Conservation (phyloP, 2,888 invertebrate genomes). For the Alloplasta piceator region DNA sequence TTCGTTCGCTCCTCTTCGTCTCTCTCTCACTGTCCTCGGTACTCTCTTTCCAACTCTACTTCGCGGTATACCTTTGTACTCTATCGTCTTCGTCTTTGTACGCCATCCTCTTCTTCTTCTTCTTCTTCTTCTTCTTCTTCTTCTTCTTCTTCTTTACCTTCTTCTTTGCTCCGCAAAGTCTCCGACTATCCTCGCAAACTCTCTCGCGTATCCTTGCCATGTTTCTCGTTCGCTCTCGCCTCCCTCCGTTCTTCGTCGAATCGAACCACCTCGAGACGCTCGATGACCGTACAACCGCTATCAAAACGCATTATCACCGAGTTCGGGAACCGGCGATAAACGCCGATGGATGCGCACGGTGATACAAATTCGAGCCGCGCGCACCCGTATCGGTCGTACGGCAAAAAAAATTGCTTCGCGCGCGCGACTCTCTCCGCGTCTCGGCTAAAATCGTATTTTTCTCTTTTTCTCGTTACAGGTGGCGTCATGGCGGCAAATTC, state of each 20-base stretch:
- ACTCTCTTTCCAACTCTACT: conserved; percentile 13
- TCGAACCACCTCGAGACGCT: conserved; percentile 44
- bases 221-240: not conserved
- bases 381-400: too few species aligned
- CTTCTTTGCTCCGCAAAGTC: not conserved
- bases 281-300: too few species aligned
- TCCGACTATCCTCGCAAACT: conserved; percentile 3
- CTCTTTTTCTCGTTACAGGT: conserved; percentile 83
- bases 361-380: too few species aligned
- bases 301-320: too few species aligned
- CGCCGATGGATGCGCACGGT: too few species aligned
- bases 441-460: conserved; percentile 16
- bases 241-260: conserved; percentile 29
- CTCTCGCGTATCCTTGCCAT: conserved; percentile 10
- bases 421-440: conserved; percentile 6
- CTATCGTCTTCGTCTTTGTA: not conserved
- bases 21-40: conserved; percentile 8
- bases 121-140: conserved; percentile 27
- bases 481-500: conserved; percentile 83
- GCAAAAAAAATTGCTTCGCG: too few species aligned
- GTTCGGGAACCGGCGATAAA: too few species aligned
- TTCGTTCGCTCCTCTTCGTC: conserved; percentile 34
- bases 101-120: not conserved
- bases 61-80: not conserved
- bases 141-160: conserved; percentile 18